Evolutionary conservation across 2,113 vertebrate genomes (phyloP), one percentile per base, ranked within the genome.

Genomic region (Hyperopisus bebe): DNA sequence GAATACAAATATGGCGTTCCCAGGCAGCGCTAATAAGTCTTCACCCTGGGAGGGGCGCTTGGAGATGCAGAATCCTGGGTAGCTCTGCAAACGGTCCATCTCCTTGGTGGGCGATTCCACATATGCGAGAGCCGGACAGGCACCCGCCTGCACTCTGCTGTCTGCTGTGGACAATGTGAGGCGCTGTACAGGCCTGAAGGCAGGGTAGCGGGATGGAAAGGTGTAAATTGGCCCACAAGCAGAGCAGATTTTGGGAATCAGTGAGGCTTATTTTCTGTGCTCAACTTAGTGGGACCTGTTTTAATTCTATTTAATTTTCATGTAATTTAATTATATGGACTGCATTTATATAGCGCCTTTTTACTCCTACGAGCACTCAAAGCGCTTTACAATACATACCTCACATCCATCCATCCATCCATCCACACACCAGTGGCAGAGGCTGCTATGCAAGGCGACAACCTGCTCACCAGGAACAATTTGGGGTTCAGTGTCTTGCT

Each of bases 1-100:
- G 31, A 77, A 39, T 42, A 42, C 74, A 88, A 92, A 91, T 92
- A 90, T 21, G 88, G 42, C 7, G 91, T 84, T 94, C 92, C 93
- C 92, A 44, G 44, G 50, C 90, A 89, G 89, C 35, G 90, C 88
- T 90, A 90, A 91, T 92, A 91, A 90, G 90, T 83, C 90, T 62
- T 91, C 91, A 89, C 91, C 86, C 89, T 89, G 88, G 92, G 92
- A 92, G 70, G 2, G 55, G 21, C 21, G 24, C 80, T 47, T 42
- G 70, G 50, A 15, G 5, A 35, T n/a, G 19, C 50, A 51, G 27
- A 39, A 86, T 15, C 3, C 24, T 9, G 9, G 50, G 21, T 46
- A 24, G 24, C 0, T 47, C 44, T 47, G 83, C n/a, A 86, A 35
- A 86, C 24, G 9, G 2, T 42, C 24, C 24, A 51, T 5, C 46